Percentiles rank a stretch among this genome's conserved stretches.
Conservation (phyloP, 2,797 vertebrate genomes). For the Manis crassicaudata region DNA sequence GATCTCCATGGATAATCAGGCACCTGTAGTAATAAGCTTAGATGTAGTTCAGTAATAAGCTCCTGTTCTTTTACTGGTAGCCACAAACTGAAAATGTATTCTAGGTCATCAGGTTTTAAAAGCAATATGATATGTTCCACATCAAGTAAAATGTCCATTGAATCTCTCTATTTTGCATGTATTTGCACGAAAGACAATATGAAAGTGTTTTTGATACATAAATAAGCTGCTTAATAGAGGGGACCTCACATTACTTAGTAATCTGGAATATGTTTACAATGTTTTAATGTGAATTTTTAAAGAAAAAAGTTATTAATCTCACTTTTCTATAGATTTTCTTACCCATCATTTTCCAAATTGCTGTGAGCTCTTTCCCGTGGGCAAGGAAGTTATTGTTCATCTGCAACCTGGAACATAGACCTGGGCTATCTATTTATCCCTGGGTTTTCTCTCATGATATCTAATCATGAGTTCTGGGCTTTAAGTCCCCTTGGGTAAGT, state of each 20-base stretch:
- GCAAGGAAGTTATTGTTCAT: not conserved
- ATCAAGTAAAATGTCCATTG: not conserved
- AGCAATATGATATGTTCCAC: not conserved
- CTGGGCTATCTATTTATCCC: not conserved
- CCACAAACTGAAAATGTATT: not conserved
- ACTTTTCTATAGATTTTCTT: not conserved
- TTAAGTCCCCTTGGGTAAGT: not conserved
- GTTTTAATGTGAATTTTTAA: constrained; percentile 14
- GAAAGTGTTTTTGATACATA: not conserved
- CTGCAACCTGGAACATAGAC: not conserved
- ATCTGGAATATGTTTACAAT: not conserved
- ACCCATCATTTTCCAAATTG: not conserved
- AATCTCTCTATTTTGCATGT: not conserved
- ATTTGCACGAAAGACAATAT: constrained; percentile 11
- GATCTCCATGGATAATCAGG: not conserved
- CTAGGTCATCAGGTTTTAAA: constrained; percentile 20
- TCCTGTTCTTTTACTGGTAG: not conserved
- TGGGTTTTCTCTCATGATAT: not conserved
- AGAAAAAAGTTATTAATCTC: not conserved
- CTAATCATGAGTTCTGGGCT: not conserved
- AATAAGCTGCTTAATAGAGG: not conserved
- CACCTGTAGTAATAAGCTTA: not conserved
- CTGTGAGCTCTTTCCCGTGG: not conserved
- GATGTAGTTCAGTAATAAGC: not conserved
- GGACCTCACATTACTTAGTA: not conserved